Conservation (phyloP, 2,888 invertebrate genomes). For the Diachrysia chrysitis region DNA sequence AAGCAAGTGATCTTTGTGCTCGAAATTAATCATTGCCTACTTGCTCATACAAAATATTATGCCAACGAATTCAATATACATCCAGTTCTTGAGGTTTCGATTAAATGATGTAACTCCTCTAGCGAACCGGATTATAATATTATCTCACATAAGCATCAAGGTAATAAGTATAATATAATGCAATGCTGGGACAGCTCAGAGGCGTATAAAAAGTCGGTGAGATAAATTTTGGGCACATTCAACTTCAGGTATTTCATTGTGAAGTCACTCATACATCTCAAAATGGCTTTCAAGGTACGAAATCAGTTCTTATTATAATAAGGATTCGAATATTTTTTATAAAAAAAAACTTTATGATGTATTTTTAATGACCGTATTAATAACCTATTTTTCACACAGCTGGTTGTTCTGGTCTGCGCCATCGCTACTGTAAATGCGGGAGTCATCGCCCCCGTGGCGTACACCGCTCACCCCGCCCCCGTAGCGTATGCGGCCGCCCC, state of each 20-base stretch:
- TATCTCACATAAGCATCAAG: conserved; percentile 52
- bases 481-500: conserved; percentile 55
- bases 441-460: conserved; percentile 68
- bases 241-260: conserved; percentile 76
- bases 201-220: conserved; percentile 78
- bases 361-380: neutral
- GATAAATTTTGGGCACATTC: conserved; percentile 76
- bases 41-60: conserved; percentile 71
- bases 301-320: conserved; percentile 7
- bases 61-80: conserved; percentile 63
- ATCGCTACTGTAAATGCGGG: conserved; percentile 78
- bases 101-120: conserved; percentile 62
- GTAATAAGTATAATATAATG: conserved; percentile 67
- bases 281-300: conserved; percentile 85
- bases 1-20: conserved; percentile 81
- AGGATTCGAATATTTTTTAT: neutral
- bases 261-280: conserved; percentile 71
- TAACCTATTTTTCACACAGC: conserved; percentile 61
- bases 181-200: conserved; percentile 70
- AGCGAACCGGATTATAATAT: conserved; percentile 72
- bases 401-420: conserved; percentile 77
- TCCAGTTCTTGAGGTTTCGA: conserved; percentile 40
- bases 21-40: conserved; percentile 77
- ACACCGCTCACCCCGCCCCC: conserved; percentile 70
- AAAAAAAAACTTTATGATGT: neutral